phyloP scores from a whole-genome alignment of 53 echinoderm and acorn worm species.

The Mesocentrotus franciscanus region DNA sequence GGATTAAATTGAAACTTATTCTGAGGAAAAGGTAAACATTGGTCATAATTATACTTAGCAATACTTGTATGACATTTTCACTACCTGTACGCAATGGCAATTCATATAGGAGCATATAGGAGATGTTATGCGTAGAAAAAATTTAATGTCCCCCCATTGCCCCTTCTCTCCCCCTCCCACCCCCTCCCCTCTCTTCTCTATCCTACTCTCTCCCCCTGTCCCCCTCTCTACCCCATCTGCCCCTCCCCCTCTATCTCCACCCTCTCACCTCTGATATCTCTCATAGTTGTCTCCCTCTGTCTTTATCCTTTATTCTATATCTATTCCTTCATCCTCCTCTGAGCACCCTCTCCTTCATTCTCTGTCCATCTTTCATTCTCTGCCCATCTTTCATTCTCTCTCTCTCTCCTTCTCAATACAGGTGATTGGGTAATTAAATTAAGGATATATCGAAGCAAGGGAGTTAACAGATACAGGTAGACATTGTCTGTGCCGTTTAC shows the following conservation, averaged over 20 bases:
- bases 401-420: not conserved
- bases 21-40: no score
- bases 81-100: no score
- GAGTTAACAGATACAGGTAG: slow-evolving; percentile 44
- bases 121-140: no score
- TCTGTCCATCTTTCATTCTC: not conserved
- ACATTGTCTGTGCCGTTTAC: not conserved
- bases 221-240: no score
- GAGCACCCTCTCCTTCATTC: no score
- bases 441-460: slow-evolving; percentile 1
- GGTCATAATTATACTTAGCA: no score
- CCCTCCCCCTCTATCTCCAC: not conserved
- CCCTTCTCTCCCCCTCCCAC: not conserved
- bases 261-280: not conserved
- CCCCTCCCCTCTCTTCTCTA: not conserved
- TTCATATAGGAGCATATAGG: no score
- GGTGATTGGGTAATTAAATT: slow-evolving; percentile 6
- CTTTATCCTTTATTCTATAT: no score
- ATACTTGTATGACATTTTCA: no score
- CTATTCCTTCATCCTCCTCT: not conserved
- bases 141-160: not conserved
- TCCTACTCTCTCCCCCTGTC: no score
- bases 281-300: not conserved
- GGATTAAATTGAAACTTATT: no score
- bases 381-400: not conserved